Evolutionary conservation across 2,888 invertebrate genomes (phyloP).

Genomic region (Philhelius pedissequus): DNA sequence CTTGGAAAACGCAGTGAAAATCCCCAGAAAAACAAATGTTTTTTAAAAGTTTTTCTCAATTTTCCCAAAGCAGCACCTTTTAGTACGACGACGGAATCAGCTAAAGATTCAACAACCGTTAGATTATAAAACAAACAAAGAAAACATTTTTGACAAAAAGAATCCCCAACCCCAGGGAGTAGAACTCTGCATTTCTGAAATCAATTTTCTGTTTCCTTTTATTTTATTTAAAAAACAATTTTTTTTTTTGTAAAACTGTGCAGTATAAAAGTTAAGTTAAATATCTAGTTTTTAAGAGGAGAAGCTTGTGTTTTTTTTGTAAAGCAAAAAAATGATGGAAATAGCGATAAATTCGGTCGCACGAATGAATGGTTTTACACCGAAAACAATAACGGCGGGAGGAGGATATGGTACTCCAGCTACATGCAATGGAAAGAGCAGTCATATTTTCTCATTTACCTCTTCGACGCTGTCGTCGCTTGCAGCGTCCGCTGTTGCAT

Average conservation of each 20-base stretch:
- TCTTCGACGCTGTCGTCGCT: slow-evolving; percentile 50
- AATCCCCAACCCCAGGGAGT: not conserved
- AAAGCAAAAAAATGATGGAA: slow-evolving; percentile 70
- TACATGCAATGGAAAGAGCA: slow-evolving; percentile 55
- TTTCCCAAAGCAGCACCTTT: slow-evolving; percentile 6
- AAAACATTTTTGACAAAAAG: not conserved
- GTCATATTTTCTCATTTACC: slow-evolving; percentile 53
- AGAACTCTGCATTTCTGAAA: slow-evolving; percentile 52
- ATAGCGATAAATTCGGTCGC: slow-evolving; percentile 71
- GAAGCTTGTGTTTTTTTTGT: slow-evolving; percentile 39
- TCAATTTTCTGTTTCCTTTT: slow-evolving; percentile 33
- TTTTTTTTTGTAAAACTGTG: slow-evolving; percentile 31
- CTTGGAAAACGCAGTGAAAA: slow-evolving; percentile 37
- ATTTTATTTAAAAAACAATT: slow-evolving; percentile 1
- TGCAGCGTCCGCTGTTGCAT: slow-evolving; percentile 55
- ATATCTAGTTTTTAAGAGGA: slow-evolving; percentile 56
- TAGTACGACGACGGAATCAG: slow-evolving; percentile 6
- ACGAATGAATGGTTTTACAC: slow-evolving; percentile 68
- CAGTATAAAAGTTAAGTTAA: slow-evolving; percentile 49
- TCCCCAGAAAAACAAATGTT: slow-evolving; percentile 60
- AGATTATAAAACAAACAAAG: not conserved
- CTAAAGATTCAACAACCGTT: slow-evolving; percentile 24
- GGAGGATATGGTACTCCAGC: slow-evolving; percentile 51
- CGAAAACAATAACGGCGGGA: slow-evolving; percentile 34
- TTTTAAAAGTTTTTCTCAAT: slow-evolving; percentile 44